Percentiles rank a stretch among this genome's conserved stretches.
These are phyloP conservation scores for Margarornis squamiger DNA, from an alignment of 2,797 vertebrate species.

Conservation along the genomic window DNA sequence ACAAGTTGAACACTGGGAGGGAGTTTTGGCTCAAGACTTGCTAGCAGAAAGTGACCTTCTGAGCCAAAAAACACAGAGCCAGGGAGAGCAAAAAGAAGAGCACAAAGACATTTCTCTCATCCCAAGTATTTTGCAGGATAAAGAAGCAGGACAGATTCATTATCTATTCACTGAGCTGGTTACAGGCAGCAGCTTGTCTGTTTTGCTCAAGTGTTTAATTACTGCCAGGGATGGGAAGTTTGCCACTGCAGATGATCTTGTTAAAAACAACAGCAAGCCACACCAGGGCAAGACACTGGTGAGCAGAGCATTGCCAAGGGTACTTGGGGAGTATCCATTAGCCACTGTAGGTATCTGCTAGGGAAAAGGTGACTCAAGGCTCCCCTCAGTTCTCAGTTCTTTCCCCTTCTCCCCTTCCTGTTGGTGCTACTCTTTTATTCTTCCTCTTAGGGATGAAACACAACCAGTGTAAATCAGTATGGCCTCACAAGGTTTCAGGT, in stretches of 20 bases:
- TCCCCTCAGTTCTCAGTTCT: neutral
- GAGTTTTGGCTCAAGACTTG: neutral
- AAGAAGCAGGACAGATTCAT: neutral
- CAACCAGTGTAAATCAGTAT: neutral
- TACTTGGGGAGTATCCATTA: neutral
- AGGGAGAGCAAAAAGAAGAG: neutral
- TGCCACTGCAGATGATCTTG: neutral
- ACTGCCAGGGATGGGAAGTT: neutral
- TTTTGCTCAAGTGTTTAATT: slow-evolving; percentile 11
- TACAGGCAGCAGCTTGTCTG: neutral
- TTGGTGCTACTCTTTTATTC: neutral
- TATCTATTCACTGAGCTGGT: neutral
- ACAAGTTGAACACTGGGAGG: neutral
- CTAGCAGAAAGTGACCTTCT: neutral
- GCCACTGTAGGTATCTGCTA: neutral
- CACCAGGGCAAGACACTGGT: neutral
- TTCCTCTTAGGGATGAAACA: neutral
- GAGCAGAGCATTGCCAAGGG: neutral
- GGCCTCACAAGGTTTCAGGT: neutral
- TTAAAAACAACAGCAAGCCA: neutral
- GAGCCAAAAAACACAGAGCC: neutral
- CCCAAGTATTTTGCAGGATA: neutral
- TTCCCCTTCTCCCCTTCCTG: neutral
- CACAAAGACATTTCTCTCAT: neutral
- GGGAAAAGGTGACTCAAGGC: neutral